Conservation (phyloP, 1,140 invertebrate genomes). For the Drosophila oshimai region DNA sequence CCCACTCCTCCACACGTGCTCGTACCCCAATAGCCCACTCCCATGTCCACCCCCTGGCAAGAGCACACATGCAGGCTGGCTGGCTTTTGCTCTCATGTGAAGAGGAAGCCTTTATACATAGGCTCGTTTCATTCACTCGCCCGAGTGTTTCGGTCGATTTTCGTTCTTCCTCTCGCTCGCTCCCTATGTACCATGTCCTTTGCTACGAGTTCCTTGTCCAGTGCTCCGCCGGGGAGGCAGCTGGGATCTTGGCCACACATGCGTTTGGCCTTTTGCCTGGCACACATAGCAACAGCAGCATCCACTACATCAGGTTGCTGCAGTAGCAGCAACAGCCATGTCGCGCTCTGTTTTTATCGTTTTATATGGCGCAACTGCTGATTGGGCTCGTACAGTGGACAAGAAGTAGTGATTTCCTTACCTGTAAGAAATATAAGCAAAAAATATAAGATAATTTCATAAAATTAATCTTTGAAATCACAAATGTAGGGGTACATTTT, state of each 20-base stretch:
- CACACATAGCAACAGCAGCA: conserved; percentile 64
- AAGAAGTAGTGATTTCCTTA: not conserved
- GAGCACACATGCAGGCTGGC: conserved; percentile 28
- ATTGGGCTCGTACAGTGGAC: conserved; percentile 60
- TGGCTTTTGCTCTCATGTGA: conserved; percentile 58
- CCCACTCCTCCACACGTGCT: conserved; percentile 11
- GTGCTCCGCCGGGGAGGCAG: conserved; percentile 4
- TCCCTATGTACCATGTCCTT: conserved; percentile 19
- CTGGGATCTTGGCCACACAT: conserved; percentile 54
- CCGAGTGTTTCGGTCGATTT: conserved; percentile 23
- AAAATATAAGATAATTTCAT: too few species aligned
- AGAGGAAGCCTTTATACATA: conserved; percentile 55
- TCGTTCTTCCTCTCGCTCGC: conserved; percentile 32
- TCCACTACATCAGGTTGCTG: conserved; percentile 10
- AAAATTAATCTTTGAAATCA: too few species aligned
- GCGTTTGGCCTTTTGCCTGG: conserved; percentile 79
- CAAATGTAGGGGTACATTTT: too few species aligned
- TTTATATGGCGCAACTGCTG: conserved; percentile 55
- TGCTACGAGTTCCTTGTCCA: conserved; percentile 8
- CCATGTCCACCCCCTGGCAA: not conserved
- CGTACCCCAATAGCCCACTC: not conserved
- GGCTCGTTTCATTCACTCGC: conserved; percentile 58
- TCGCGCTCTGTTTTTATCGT: conserved; percentile 53
- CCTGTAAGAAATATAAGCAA: conserved; percentile 3
- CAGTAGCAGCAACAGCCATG: conserved; percentile 12